These are phyloP conservation scores for Phenganax marumi DNA, from an alignment of 92 coral and sea anemone genomes.

Conservation along the genomic window DNA sequence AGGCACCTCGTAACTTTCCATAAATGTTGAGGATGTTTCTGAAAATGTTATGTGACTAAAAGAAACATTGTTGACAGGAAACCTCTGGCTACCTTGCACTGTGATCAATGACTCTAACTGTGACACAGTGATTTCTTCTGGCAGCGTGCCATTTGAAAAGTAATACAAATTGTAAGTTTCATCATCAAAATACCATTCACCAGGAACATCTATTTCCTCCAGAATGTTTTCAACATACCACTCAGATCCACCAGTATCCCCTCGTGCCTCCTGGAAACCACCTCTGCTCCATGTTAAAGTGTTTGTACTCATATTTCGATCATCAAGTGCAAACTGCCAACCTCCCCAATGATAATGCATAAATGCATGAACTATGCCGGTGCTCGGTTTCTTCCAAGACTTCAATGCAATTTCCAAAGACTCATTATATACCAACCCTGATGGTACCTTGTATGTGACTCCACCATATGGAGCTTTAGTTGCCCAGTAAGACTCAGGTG, in stretches of 20 bases:
- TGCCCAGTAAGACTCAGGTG: slow-evolving; percentile 42
- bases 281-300: slow-evolving; percentile 36
- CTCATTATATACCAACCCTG: slow-evolving; percentile 34
- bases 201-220: slow-evolving; percentile 40
- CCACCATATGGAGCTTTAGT: slow-evolving; percentile 29
- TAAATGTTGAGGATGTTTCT: slow-evolving; percentile 42
- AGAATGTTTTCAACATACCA: slow-evolving; percentile 45
- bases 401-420: slow-evolving; percentile 24
- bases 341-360: slow-evolving; percentile 51
- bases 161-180: slow-evolving; percentile 38
- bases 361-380: slow-evolving; percentile 36
- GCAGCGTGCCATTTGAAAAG: slow-evolving; percentile 29
- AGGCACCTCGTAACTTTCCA: slow-evolving; percentile 41
- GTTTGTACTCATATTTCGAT: slow-evolving; percentile 14
- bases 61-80: slow-evolving; percentile 26
- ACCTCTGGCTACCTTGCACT: slow-evolving; percentile 21
- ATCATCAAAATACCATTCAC: slow-evolving; percentile 45
- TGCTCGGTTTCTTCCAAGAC: slow-evolving; percentile 35
- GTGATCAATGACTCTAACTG: slow-evolving; percentile 40
- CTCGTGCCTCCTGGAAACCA: slow-evolving; percentile 42
- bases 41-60: slow-evolving; percentile 29
- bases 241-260: slow-evolving; percentile 36
- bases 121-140: slow-evolving; percentile 40
- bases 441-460: slow-evolving; percentile 31
- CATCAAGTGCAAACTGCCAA: slow-evolving; percentile 36